Evolutionary conservation across 1,140 invertebrate species (phyloP), one percentile per base, ranked within the genome.

Genomic region (Rhyzopertha dominica): DNA sequence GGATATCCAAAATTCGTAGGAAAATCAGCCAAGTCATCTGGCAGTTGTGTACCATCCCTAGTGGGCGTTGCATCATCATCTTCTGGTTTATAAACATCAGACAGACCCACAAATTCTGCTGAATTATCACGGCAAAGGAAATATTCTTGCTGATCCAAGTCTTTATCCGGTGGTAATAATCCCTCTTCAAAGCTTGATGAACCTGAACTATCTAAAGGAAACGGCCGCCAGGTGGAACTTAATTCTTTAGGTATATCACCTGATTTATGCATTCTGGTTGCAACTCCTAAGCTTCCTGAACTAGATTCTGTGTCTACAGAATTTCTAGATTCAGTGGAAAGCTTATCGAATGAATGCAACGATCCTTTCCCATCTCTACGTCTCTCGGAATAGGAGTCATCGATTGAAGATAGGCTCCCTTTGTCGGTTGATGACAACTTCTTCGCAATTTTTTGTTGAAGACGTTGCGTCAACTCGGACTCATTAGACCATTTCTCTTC

Each of bases 141-240:
- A 57, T 71, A 70, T 54, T 73, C 71, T 43, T 71, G 66, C 46
- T 65, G 67, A 25, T 67, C 68, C 18, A 64, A 53, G 49, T 81
- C 81, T 23, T 83, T 81, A 63, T 89, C 85, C 37, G 80, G 79
- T 14, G 84, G 81, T 44, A 84, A 77, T 73, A 83, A 82, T 7
- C 80, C 84, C 61, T 89, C 86, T 63, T 90, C 87, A 22, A 87
- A 76, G 64, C 85, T 89, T 2, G 85, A 87, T 37, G 79, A 78
- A 28, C 75, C 76, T 0, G 84, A 87, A 52, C 84, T 82, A 58
- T 84, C 85, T 5, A 87, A 74, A n/a, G 85, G 80, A 59, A 88
- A 89, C 1, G 83, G 81, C 53, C 80, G 77, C 82, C 83, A 87
- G 2, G 84, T 85, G n/a, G 82, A 80, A 64, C 79, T 83, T 28